Conservation (phyloP, 1,140 invertebrate species). For the Drosophila ogumai region DNA sequence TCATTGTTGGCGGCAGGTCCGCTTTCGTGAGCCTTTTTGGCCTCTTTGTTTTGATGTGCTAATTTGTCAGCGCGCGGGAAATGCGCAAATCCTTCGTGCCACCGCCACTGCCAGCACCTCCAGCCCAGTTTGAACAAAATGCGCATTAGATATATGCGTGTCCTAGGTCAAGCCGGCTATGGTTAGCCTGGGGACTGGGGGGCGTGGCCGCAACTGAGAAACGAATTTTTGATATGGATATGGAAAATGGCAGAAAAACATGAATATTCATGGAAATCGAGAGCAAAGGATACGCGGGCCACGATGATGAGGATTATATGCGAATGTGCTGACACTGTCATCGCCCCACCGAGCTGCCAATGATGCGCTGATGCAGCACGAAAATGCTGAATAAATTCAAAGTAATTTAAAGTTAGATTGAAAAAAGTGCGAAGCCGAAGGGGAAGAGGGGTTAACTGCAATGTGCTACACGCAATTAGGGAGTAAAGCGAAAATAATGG, state of each 20-base stretch:
- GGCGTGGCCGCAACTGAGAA: slow-evolving; percentile 12
- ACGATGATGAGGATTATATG: slow-evolving; percentile 28
- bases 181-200: slow-evolving; percentile 13
- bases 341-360: slow-evolving; percentile 10
- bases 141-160: slow-evolving; percentile 75
- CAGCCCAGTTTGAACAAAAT: slow-evolving; percentile 33
- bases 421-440: background rate
- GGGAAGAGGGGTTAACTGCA: background rate
- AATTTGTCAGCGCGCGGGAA: slow-evolving; percentile 66
- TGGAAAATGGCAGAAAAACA: slow-evolving; percentile 23
- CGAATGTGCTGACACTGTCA: slow-evolving; percentile 38
- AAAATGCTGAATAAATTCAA: slow-evolving; percentile 32
- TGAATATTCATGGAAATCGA: slow-evolving; percentile 36
- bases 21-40: slow-evolving; percentile 39
- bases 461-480: slow-evolving; percentile 21
- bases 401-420: slow-evolving; percentile 49
- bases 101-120: background rate
- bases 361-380: slow-evolving; percentile 37
- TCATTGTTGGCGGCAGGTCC: slow-evolving; percentile 36
- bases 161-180: slow-evolving; percentile 69
- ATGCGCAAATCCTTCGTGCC: slow-evolving; percentile 38
- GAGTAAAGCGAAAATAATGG: slow-evolving; percentile 10
- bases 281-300: slow-evolving; percentile 3
- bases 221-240: slow-evolving; percentile 17
- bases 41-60: slow-evolving; percentile 79